Percentiles rank a stretch among this genome's conserved stretches.
phyloP scores from a whole-genome alignment of 2,797 vertebrate genomes.

The Manis pentadactyla region DNA sequence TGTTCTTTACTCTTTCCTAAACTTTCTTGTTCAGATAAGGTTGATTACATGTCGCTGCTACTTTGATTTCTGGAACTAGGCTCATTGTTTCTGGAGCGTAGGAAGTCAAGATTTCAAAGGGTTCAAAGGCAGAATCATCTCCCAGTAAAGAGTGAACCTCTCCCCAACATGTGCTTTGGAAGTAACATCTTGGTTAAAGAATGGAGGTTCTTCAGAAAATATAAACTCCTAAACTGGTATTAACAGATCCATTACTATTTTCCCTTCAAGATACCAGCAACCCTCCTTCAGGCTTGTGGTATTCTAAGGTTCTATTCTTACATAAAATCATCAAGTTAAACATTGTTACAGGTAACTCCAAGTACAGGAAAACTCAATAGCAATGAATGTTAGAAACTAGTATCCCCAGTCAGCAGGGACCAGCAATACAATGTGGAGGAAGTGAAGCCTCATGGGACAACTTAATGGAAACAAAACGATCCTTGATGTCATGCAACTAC shows the following conservation, averaged over 20 bases:
- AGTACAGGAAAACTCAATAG: neutral
- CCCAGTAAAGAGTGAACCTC: neutral
- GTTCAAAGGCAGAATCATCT: neutral
- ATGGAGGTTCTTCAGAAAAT: neutral
- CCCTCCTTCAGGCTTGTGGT: neutral
- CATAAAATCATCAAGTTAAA: neutral
- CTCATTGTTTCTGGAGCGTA: neutral
- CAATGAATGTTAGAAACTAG: neutral
- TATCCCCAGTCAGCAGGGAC: accelerated
- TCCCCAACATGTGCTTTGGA: neutral
- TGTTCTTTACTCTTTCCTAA: neutral
- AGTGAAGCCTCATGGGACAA: accelerated
- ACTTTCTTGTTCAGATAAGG: accelerated
- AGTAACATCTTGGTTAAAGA: neutral
- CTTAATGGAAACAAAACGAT: neutral
- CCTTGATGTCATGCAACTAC: neutral
- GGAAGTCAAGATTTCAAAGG: neutral
- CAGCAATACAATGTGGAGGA: accelerated
- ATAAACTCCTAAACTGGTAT: neutral
- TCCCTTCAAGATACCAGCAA: neutral
- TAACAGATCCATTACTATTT: neutral
- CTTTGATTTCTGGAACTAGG: neutral
- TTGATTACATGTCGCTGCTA: neutral
- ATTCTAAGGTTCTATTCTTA: neutral
- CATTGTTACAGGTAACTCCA: neutral